Conservation (phyloP, 1,140 invertebrate species). For the Homarus americanus region DNA sequence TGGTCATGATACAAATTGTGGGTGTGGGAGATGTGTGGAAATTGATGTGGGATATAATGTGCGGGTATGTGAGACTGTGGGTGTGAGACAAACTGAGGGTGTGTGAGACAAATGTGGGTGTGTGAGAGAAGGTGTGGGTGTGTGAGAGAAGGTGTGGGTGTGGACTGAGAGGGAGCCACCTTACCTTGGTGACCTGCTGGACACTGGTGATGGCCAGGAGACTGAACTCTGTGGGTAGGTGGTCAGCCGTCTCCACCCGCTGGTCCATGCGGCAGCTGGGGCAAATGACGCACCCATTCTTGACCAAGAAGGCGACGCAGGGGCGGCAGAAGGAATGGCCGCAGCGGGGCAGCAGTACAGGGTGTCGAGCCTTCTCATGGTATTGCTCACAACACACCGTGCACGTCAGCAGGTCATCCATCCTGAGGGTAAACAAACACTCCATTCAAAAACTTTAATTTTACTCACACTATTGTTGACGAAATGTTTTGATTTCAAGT, state of each 20-base stretch:
- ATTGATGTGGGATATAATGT: no score
- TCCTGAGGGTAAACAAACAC: constrained; percentile 14
- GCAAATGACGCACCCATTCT: constrained; percentile 55
- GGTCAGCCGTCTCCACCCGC: constrained; percentile 63
- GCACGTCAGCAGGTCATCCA: constrained; percentile 72
- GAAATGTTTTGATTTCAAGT: no score
- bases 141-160: not conserved
- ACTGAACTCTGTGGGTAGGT: constrained; percentile 69
- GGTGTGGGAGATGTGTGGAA: no score
- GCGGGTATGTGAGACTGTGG: not conserved
- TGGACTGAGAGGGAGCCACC: not conserved
- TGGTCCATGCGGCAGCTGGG: constrained; percentile 72
- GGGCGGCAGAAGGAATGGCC: constrained; percentile 74
- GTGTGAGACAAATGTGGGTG: not conserved
- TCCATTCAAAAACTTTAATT: no score
- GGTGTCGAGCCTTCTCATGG: constrained; percentile 66
- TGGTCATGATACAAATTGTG: no score
- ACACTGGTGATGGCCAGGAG: constrained; percentile 70
- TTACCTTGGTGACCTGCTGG: constrained; percentile 66
- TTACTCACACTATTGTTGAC: no score
- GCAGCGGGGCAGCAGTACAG: constrained; percentile 72
- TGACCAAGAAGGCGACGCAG: constrained; percentile 67
- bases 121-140: not conserved
- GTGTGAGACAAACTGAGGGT: not conserved
- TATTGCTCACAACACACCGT: constrained; percentile 72